Conservation (phyloP, 1,140 invertebrate genomes). For the Patella vulgata region DNA sequence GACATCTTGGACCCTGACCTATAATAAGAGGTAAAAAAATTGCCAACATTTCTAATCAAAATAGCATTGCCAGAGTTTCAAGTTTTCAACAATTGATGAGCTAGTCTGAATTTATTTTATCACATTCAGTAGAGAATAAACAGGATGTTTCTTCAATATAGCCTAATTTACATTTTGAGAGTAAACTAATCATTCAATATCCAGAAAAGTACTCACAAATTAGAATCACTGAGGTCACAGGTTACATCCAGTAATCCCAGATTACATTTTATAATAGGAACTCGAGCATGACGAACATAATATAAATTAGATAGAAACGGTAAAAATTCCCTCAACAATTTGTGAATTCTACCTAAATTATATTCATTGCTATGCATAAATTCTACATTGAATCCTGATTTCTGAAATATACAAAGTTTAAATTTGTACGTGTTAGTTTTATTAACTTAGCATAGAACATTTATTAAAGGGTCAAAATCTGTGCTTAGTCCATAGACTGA, state of each 20-base stretch:
- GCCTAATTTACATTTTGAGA: too few relatives aligned
- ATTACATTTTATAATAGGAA: slow-evolving; percentile 4
- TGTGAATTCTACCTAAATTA: neutral
- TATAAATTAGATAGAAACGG: slow-evolving; percentile 1
- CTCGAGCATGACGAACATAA: slow-evolving; percentile 3
- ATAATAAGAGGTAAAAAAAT: too few relatives aligned
- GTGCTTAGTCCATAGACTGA: too few relatives aligned
- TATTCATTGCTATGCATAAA: neutral
- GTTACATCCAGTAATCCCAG: neutral
- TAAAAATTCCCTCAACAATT: neutral
- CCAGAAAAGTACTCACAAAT: slow-evolving; percentile 10
- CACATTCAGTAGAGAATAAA: too few relatives aligned
- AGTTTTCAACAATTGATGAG: too few relatives aligned
- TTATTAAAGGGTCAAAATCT: neutral
- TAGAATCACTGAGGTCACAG: slow-evolving; percentile 5
- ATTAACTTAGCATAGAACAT: neutral
- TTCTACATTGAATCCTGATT: neutral
- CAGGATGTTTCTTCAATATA: too few relatives aligned
- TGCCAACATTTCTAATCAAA: too few relatives aligned
- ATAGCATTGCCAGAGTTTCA: too few relatives aligned
- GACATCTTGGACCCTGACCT: too few relatives aligned
- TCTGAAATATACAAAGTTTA: neutral
- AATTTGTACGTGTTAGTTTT: neutral
- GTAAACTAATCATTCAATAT: too few relatives aligned
- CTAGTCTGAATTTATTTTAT: too few relatives aligned